Conservation (phyloP, 2,888 invertebrate species). For the Teleogryllus oceanicus region DNA sequence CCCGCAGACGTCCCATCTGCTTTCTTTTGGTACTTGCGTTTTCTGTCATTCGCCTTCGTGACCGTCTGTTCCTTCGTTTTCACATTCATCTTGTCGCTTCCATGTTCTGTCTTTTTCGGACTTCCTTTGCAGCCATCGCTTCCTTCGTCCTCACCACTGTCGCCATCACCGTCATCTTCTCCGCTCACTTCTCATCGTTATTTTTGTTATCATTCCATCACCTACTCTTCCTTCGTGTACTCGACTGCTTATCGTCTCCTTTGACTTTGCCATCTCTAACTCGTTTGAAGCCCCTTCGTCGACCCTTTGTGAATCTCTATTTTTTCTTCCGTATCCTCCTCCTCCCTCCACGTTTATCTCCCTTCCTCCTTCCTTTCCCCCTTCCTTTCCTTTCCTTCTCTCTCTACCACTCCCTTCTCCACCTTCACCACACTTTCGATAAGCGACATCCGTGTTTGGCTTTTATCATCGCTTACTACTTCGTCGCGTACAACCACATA, state of each 20-base stretch:
- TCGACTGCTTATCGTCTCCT: neutral
- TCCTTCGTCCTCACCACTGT: neutral
- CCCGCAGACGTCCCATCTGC: too few relatives aligned
- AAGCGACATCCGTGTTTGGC: too few relatives aligned
- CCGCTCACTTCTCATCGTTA: neutral
- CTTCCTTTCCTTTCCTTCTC: too few relatives aligned
- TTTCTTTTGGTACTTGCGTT: neutral
- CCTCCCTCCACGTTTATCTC: too few relatives aligned
- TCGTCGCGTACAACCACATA: too few relatives aligned
- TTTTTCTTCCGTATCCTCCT: too few relatives aligned
- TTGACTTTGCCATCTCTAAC: neutral
- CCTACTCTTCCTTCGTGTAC: neutral
- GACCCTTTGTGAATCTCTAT: too few relatives aligned
- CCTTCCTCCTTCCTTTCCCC: too few relatives aligned
- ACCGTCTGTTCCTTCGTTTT: constrained; percentile 23
- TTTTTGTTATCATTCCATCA: neutral
- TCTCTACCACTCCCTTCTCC: neutral
- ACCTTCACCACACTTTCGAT: neutral
- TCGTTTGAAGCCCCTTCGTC: too few relatives aligned
- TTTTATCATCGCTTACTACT: too few relatives aligned
- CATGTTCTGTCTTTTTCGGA: neutral
- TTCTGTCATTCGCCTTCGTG: neutral
- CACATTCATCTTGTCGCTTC: neutral
- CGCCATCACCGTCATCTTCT: constrained; percentile 12
- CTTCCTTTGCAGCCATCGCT: neutral